Percentiles rank a stretch among this genome's conserved stretches.
Evolutionary conservation across 1,140 invertebrate species (phyloP).

Genomic region (Magallana ariakensis): DNA sequence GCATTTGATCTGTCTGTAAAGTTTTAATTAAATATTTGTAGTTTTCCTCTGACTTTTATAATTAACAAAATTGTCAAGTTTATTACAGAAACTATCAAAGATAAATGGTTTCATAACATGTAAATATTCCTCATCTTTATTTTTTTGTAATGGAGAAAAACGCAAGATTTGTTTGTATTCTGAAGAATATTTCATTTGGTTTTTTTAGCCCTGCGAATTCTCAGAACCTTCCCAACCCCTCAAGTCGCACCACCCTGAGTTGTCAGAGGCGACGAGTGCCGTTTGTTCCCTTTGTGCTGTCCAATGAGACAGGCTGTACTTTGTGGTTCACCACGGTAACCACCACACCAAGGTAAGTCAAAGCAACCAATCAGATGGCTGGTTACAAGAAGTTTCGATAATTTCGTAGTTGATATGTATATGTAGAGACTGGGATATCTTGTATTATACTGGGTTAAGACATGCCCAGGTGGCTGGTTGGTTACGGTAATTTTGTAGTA

Average conservation of each 20-base stretch:
- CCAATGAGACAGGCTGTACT: constrained; percentile 92
- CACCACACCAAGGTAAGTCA: constrained; percentile 68
- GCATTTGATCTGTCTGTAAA: too few relatives aligned
- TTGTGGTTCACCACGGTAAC: constrained; percentile 90
- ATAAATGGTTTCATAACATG: too few relatives aligned
- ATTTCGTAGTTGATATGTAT: neutral
- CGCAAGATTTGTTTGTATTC: too few relatives aligned
- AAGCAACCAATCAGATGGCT: neutral
- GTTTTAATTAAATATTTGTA: too few relatives aligned
- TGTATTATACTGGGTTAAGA: too few relatives aligned
- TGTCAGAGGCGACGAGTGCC: constrained; percentile 85
- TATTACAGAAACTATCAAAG: too few relatives aligned
- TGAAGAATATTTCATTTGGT: too few relatives aligned
- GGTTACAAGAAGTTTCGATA: neutral
- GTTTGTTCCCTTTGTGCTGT: constrained; percentile 94
- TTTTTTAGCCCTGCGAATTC: constrained; percentile 36
- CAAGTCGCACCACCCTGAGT: neutral
- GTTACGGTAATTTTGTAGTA: neutral
- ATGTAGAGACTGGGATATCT: neutral
- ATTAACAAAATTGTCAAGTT: too few relatives aligned
- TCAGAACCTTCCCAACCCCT: neutral
- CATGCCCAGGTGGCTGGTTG: neutral
- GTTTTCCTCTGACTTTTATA: too few relatives aligned
- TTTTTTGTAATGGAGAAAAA: too few relatives aligned
- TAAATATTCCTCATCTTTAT: too few relatives aligned